Conservation (phyloP, 2,888 invertebrate genomes). For the Oasisia sp. region DNA sequence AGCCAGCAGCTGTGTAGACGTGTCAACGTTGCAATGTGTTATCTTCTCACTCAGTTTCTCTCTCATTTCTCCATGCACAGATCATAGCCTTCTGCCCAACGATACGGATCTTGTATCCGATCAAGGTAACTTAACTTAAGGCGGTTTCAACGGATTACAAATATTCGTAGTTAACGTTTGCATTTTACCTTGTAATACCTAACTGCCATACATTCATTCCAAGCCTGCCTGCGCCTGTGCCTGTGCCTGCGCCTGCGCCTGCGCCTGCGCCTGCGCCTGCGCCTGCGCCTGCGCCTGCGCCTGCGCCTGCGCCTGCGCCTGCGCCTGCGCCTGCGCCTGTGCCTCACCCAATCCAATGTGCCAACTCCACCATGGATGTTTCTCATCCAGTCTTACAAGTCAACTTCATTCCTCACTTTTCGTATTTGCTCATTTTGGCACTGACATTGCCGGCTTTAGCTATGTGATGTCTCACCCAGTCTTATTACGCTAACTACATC, state of each 20-base stretch:
- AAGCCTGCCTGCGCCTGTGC: background rate
- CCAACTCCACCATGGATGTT: background rate
- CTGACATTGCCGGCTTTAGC: background rate
- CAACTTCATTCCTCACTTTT: background rate
- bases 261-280: too few relatives aligned
- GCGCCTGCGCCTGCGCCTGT: too few relatives aligned
- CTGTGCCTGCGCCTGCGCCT: too few relatives aligned
- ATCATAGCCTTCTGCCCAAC: constrained; percentile 17
- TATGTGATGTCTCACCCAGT: background rate
- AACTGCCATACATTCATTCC: background rate
- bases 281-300: too few relatives aligned
- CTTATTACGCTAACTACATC: background rate
- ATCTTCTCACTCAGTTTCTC: background rate
- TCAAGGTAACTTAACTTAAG: constrained; percentile 11
- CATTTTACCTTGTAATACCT: background rate
- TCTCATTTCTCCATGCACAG: background rate
- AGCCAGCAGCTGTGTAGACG: background rate
- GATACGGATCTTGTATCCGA: background rate
- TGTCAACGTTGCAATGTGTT: background rate
- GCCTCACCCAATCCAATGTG: background rate
- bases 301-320: too few relatives aligned
- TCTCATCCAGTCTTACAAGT: background rate
- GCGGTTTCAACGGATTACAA: background rate
- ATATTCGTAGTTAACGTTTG: background rate
- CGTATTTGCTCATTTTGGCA: background rate